Base-by-base conservation (phyloP, 2,797 vertebrate genomes). In the Meriones psammophilus region DNA sequence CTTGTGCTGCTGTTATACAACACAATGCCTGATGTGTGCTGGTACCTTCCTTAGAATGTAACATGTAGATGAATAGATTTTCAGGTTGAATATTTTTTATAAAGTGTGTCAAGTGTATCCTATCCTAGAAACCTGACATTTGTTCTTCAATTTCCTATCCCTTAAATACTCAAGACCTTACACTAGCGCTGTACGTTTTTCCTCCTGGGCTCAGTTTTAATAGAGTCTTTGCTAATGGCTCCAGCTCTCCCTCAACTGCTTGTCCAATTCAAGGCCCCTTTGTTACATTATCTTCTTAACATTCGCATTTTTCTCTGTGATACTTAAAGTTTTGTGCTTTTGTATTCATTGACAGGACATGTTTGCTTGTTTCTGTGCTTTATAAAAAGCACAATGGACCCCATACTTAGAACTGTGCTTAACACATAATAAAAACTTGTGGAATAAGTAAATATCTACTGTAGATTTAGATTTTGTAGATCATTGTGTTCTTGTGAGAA, bases 171-270 rank as follows among this genome's bases (percentile, higher is more conserved):
- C 62, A n/a, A 58, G 24, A 64, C 8, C 36, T 56, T 36, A 54
- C 50, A 66, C 24, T 71, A 62, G 30, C 9, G 58, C 8, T 4
- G 2, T 62, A 3, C 62, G 69, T 74, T 69, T 69, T 62, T 18
- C n/a, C 7, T 58, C 68, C 33, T 77, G 71, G 28, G 33, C 13
- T 89, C 71, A 54, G 71, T 86, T 88, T 91, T 73, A 73, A 71
- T 5, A 13, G 60, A 95, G 8, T 39, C 69, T 86, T 94, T 68
- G 26, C 8, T 83, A 46, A 81, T 79, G 84, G 73, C 30, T 0
- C 5, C 24, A 14, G 24, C 26, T n/a, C 39, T 50, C 4, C 2
- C 8, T n/a, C 22, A 1, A n/a, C 1, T 1, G 4, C 18, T 13
- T 66, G 28, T 64, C 20, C 54, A 76, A 87, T 54, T 83, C 76